phyloP scores from a whole-genome alignment of 2,888 invertebrate genomes.

The Clivina fossor region DNA sequence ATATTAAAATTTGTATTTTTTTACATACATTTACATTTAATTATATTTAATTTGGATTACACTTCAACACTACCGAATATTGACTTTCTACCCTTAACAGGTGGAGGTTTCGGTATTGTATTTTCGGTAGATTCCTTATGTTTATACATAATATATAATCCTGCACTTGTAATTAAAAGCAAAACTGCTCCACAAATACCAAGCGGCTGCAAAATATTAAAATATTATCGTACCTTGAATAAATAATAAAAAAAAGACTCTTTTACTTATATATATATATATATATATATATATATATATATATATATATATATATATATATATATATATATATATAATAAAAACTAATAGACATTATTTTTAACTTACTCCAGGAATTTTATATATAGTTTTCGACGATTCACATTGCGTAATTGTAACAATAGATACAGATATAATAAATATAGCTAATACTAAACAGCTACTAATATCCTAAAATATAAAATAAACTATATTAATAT shows the following conservation, averaged over 20 bases:
- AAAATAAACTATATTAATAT: neutral
- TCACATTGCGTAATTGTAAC: constrained; percentile 15
- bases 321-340: neutral
- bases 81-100: neutral
- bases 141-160: constrained; percentile 22
- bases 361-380: constrained; percentile 25
- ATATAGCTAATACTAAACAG: constrained; percentile 16
- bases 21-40: neutral
- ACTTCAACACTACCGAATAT: neutral
- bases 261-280: too few relatives aligned
- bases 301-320: too few relatives aligned
- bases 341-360: neutral
- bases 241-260: too few relatives aligned
- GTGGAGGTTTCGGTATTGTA: neutral
- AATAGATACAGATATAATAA: constrained; percentile 17
- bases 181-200: constrained; percentile 23
- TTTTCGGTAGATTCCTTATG: constrained; percentile 7
- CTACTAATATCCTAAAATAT: constrained; percentile 20
- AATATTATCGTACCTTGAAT: too few relatives aligned
- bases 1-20: neutral
- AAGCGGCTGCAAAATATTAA: constrained; percentile 14
- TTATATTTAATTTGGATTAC: neutral
- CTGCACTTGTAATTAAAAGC: constrained; percentile 16
- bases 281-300: too few relatives aligned
- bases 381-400: constrained; percentile 1